Conservation (phyloP, 2,113 vertebrate genomes). For the Syngnathoides biaculeatus region DNA sequence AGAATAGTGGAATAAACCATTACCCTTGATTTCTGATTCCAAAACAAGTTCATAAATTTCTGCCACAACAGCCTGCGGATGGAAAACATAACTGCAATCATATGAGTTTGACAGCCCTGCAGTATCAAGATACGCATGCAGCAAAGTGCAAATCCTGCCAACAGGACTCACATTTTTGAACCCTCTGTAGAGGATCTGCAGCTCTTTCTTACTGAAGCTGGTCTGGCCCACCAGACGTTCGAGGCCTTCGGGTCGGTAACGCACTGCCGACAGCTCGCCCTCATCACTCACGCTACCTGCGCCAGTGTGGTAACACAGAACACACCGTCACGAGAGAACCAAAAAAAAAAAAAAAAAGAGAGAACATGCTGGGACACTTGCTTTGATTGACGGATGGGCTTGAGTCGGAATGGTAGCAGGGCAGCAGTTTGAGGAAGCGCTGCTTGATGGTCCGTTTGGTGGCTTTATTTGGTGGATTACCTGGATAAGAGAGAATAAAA, state of each 20-base stretch:
- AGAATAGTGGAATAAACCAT: no score
- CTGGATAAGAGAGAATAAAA: constrained; percentile 57
- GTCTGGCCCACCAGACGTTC: constrained; percentile 87
- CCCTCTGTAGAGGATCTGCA: constrained; percentile 92
- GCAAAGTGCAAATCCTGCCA: not conserved
- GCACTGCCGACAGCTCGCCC: constrained; percentile 81
- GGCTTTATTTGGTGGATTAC: constrained; percentile 64
- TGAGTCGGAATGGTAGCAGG: constrained; percentile 63
- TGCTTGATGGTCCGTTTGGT: constrained; percentile 70
- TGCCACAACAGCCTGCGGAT: no score
- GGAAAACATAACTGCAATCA: no score
- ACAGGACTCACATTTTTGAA: constrained; percentile 88
- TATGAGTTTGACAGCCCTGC: no score
- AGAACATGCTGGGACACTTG: constrained; percentile 38
- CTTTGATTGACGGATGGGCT: constrained; percentile 56
- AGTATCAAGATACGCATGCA: no score
- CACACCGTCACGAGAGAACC: not conserved
- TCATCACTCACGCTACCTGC: constrained; percentile 86
- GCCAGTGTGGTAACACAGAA: not conserved
- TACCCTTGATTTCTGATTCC: no score
- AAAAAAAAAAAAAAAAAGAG: no score
- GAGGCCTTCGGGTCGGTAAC: constrained; percentile 86
- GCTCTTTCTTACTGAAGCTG: constrained; percentile 90
- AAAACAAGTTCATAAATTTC: no score
- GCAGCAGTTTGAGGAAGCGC: constrained; percentile 70